phyloP scores from a whole-genome alignment of 2,113 vertebrate species.

The Haemorhous mexicanus region DNA sequence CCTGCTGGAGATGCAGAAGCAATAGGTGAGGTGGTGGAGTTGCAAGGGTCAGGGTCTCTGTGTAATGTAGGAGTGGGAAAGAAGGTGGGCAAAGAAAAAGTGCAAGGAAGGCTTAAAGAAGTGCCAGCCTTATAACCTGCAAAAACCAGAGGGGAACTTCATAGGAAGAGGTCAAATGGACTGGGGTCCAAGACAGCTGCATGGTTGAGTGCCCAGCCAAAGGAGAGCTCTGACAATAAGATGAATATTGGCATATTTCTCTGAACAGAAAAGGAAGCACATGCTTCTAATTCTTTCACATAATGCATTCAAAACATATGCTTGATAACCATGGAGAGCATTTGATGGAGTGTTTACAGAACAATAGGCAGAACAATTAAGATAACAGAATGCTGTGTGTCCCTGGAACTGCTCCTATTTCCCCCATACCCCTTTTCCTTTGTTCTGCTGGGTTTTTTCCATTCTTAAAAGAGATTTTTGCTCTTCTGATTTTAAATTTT shows the following conservation, averaged over 20 bases:
- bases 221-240: not conserved
- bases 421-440: not conserved
- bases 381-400: not conserved
- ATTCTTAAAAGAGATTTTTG: not conserved
- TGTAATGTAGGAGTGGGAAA: fast-evolving
- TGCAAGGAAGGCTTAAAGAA: not conserved
- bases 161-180: not conserved
- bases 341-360: not conserved
- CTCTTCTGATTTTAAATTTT: not conserved
- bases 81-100: not conserved
- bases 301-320: slow-evolving; percentile 15
- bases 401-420: not conserved
- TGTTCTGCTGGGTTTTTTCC: not conserved
- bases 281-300: slow-evolving; percentile 2
- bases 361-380: slow-evolving; percentile 23
- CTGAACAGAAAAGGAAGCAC: not conserved
- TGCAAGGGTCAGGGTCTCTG: not conserved
- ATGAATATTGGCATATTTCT: not conserved
- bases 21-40: not conserved
- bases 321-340: slow-evolving; percentile 2
- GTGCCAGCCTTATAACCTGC: fast-evolving
- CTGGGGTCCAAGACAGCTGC: not conserved
- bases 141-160: not conserved
- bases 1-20: not conserved
- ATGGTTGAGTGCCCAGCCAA: not conserved